phyloP scores from a whole-genome alignment of 2,888 invertebrate genomes.

The Gymnosoma rotundatum region DNA sequence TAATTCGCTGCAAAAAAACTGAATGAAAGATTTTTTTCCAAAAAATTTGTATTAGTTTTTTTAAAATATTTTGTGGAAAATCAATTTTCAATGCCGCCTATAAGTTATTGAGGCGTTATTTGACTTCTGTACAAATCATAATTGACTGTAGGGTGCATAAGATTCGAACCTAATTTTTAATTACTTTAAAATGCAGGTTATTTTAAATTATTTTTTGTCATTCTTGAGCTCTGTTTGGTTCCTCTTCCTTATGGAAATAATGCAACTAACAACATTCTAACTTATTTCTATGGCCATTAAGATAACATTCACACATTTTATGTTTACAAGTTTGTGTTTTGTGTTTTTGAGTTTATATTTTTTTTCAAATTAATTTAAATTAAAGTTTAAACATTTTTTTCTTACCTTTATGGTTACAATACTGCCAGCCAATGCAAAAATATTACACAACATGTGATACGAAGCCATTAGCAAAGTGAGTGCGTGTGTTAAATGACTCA shows the following conservation, averaged over 20 bases:
- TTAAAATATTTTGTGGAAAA: no score
- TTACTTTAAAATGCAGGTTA: no score
- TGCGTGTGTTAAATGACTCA: constrained; percentile 95
- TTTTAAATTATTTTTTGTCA: background rate
- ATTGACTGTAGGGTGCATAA: no score
- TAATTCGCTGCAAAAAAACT: no score
- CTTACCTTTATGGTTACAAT: constrained; percentile 90
- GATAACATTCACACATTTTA: background rate
- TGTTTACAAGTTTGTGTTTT: background rate
- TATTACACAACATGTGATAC: constrained; percentile 97
- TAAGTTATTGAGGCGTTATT: no score
- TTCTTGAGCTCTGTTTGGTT: constrained; percentile 20
- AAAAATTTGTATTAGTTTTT: no score
- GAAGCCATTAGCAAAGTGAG: constrained; percentile 95
- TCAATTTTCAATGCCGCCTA: no score
- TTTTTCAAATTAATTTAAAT: background rate
- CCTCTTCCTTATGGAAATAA: constrained; percentile 37
- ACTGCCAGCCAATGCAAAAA: constrained; percentile 92
- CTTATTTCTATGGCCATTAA: constrained; percentile 11
- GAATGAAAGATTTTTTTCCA: no score
- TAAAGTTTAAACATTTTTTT: constrained; percentile 43
- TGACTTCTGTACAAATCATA: no score
- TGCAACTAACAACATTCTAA: constrained; percentile 42
- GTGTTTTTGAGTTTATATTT: background rate
- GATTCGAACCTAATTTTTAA: no score